Evolutionary conservation across 1,140 invertebrate species (phyloP), one percentile per base, ranked within the genome.

Genomic region (Solen grandis): DNA sequence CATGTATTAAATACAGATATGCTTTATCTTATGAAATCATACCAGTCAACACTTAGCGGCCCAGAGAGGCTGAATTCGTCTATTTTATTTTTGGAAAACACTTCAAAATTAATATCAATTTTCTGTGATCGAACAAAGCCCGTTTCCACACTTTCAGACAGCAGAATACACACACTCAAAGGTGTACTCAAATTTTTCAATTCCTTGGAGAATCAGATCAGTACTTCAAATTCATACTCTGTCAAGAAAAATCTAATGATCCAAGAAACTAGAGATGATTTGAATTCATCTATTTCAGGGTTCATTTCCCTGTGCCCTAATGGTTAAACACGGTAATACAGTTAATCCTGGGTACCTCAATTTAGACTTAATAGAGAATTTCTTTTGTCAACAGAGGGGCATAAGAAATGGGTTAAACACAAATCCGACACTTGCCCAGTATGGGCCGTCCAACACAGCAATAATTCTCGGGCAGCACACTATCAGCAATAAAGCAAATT

Each of bases 401-500:
- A 57, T 82, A 3, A 72, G 73, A 55, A 82, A 82, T 73, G 81
- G 81, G 16, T 66, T 77, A 10, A 82, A 82, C 29, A 72, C 66
- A 5, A 82, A 82, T 29, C 81, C 81, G 35, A 77, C 81, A 55
- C 46, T 82, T 31, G 57, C 65, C 38, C 81, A 82, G 35, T 65
- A 72, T 72, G 81, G 81, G 27, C 73, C 81, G 10, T 54, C 81
- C 25, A 62, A 82, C 8, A 82, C 65, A 10, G 63, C 80, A 8
- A 76, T 82, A 19, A 68, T 60, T 41, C 52, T 82, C 16, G 54
- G 80, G 31, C 80, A 82, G 41, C 27, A 36, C 16, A 76, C 29
- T 75, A 46, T 81, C 2, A 52, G 66, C 5, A 41, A 46, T 13
- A 75, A 82, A 59, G 5, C 35, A 5, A 82, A 82, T 41, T 70